phyloP scores from a whole-genome alignment of 2,888 invertebrate genomes.

The Lymantria monacha region DNA sequence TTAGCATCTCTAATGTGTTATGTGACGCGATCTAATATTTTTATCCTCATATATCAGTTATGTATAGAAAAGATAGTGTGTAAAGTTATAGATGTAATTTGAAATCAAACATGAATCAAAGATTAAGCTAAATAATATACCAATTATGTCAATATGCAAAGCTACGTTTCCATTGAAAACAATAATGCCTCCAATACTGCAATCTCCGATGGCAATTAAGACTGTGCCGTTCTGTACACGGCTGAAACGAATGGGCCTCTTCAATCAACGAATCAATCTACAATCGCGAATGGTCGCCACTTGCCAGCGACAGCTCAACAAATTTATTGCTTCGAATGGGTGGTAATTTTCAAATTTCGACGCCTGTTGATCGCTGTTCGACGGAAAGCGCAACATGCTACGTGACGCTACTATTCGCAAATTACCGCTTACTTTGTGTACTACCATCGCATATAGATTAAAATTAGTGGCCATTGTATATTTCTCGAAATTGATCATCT shows the following conservation, averaged over 20 bases:
- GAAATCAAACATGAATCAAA: not conserved
- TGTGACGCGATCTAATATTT: no score
- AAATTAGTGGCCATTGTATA: slow-evolving; percentile 33
- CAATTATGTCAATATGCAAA: slow-evolving; percentile 12
- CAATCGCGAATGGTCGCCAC: slow-evolving; percentile 77
- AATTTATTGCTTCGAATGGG: slow-evolving; percentile 74
- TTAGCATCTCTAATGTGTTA: no score
- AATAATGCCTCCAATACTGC: slow-evolving; percentile 62
- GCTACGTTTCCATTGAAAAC: slow-evolving; percentile 38
- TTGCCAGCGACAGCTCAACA: slow-evolving; percentile 77
- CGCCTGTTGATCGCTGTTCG: slow-evolving; percentile 67
- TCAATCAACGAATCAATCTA: slow-evolving; percentile 82
- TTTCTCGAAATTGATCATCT: slow-evolving; percentile 27
- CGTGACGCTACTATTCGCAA: slow-evolving; percentile 34
- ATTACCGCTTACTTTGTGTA: slow-evolving; percentile 45
- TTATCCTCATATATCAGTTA: no score
- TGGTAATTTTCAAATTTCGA: slow-evolving; percentile 76
- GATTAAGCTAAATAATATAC: not conserved
- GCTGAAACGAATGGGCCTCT: slow-evolving; percentile 77
- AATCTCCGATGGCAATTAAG: slow-evolving; percentile 78
- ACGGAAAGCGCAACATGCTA: slow-evolving; percentile 37
- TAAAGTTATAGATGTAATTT: not conserved
- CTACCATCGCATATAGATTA: slow-evolving; percentile 33
- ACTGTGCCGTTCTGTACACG: slow-evolving; percentile 63
- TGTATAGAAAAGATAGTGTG: not conserved